Base-by-base conservation (phyloP, 35 echinoderm and acorn worm species). In the Acanthaster planci region DNA sequence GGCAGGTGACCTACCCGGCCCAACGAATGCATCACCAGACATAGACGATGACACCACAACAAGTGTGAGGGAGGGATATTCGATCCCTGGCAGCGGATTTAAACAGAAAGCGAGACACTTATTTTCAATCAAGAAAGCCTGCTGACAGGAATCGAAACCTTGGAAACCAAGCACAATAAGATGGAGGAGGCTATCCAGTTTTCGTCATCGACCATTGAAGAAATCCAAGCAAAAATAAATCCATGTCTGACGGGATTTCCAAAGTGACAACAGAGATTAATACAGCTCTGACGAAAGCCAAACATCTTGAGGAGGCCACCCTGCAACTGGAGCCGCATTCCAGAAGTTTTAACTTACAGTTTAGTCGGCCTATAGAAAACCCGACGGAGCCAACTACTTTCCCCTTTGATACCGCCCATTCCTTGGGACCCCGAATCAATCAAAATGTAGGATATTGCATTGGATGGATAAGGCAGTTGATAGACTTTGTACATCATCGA, bases 341-440 rank as follows among this genome's bases (percentile, higher is more conserved):
- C 55, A 17, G 55, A 58, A 58, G 55, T 58, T 58, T 58, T 58
- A 58, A n/a, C n/a, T n/a, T 58, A 26, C 55, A 26, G 55, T 58
- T 58, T 58, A 26, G 55, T 17, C 18, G 55, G 18, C 18, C 27
- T 58, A 2, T 26, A 26, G 55, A 59, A 59, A 59, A 1, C 19
- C 22, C 55, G 15, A n/a, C 55, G 55, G 55, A 59, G n/a, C n/a
- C n/a, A n/a, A n/a, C n/a, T n/a, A n/a, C n/a, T n/a, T n/a, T n/a
- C n/a, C n/a, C n/a, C n/a, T 59, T n/a, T 26, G 15, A 59, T 5
- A 26, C 55, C 27, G 55, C 27, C 55, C n/a, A n/a, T n/a, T n/a
- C n/a, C n/a, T n/a, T n/a, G n/a, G n/a, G n/a, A n/a, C n/a, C n/a
- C n/a, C n/a, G n/a, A n/a, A n/a, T n/a, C n/a, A n/a, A n/a, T n/a